Evolutionary conservation across 2,113 vertebrate species (phyloP).

Genomic region (Tetraodon nigroviridis): DNA sequence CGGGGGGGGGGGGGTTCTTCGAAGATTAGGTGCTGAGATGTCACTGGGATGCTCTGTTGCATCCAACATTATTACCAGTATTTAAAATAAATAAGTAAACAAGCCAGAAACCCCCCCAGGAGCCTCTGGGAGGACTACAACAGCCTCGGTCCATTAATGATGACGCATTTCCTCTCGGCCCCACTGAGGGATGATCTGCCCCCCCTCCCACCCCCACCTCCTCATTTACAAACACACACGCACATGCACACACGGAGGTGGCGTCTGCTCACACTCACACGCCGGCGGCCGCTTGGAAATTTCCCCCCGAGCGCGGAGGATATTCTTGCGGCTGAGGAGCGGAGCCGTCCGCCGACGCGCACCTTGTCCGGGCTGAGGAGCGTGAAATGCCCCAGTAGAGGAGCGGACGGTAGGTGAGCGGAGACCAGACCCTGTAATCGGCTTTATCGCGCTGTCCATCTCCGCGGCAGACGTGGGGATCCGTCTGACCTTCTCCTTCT

Average conservation of each 20-base stretch:
- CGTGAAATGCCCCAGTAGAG: conserved; percentile 63
- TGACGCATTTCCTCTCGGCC: conserved; percentile 73
- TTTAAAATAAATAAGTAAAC: no score
- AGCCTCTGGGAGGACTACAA: conserved; percentile 59
- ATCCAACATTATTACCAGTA: neutral
- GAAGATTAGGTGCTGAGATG: no score
- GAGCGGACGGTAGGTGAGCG: conserved; percentile 63
- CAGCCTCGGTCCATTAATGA: conserved; percentile 48
- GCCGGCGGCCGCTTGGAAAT: conserved; percentile 57
- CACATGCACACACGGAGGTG: conserved; percentile 16
- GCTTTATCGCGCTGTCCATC: conserved; percentile 37
- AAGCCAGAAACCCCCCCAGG: no score
- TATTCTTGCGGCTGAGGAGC: conserved; percentile 51
- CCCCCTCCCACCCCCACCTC: no score
- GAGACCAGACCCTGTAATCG: conserved; percentile 19
- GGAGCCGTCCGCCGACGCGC: conserved; percentile 52
- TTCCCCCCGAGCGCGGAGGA: conserved; percentile 54
- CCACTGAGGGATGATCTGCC: conserved; percentile 46
- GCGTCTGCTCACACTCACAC: conserved; percentile 28
- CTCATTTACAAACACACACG: conserved; percentile 32
- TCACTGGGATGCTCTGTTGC: no score
- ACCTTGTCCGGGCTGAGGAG: conserved; percentile 45
- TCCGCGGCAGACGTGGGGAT: conserved; percentile 27
- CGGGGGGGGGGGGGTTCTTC: no score
- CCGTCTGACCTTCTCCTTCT: conserved; percentile 40